These are phyloP conservation scores for Epizoanthus stellaris DNA, from an alignment of 92 coral and sea anemone species.

Conservation along the genomic window DNA sequence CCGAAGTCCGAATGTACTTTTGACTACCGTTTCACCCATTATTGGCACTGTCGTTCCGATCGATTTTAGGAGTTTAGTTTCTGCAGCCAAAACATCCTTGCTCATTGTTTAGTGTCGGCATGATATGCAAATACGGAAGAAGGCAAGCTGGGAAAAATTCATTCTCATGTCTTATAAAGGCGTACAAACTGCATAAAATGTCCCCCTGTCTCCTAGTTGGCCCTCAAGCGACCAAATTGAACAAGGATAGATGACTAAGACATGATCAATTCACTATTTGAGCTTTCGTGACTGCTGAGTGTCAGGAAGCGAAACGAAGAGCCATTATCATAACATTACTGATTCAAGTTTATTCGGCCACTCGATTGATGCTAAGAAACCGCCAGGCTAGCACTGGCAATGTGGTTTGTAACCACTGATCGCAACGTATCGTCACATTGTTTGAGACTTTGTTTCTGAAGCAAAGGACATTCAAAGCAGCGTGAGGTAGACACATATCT, in stretches of 20 bases:
- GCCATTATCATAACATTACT: conserved; percentile 47
- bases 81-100: conserved; percentile 70
- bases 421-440: conserved; percentile 32
- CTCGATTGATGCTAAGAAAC: conserved; percentile 47
- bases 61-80: conserved; percentile 45
- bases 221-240: background rate
- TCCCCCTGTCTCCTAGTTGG: background rate
- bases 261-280: conserved; percentile 3
- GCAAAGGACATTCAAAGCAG: conserved; percentile 40
- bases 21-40: conserved; percentile 25
- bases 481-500: conserved; percentile 31
- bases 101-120: conserved; percentile 77
- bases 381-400: conserved; percentile 41
- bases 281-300: conserved; percentile 41
- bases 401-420: conserved; percentile 22
- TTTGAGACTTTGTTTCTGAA: conserved; percentile 36
- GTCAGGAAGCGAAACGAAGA: conserved; percentile 51
- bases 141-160: conserved; percentile 37
- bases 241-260: conserved; percentile 2
- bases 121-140: conserved; percentile 76
- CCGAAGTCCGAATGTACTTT: conserved; percentile 29
- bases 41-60: conserved; percentile 39
- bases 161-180: conserved; percentile 7
- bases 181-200: conserved; percentile 1
- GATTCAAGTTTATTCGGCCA: conserved; percentile 49